phyloP scores from a whole-genome alignment of 2,888 invertebrate genomes.

The Ectemnius continuus region DNA sequence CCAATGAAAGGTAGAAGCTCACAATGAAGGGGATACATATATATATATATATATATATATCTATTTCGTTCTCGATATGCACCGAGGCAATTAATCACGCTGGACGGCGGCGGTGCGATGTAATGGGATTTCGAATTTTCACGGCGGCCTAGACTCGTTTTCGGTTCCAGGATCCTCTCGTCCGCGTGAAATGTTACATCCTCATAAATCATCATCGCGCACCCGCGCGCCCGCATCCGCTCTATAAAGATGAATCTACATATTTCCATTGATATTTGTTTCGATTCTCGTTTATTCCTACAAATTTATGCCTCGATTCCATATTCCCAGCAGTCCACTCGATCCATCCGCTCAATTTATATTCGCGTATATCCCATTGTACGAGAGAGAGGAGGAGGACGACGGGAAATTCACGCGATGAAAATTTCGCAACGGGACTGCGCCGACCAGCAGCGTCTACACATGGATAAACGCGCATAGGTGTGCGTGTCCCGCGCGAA shows the following conservation, averaged over 20 bases:
- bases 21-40: neutral
- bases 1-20: neutral
- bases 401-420: no score
- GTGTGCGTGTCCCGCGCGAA: no score
- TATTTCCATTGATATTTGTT: conserved; percentile 42
- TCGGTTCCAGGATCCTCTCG: conserved; percentile 1
- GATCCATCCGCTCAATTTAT: conserved; percentile 39
- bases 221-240: neutral
- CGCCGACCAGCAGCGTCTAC: no score
- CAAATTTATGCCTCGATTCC: conserved; percentile 45
- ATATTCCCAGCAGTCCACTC: conserved; percentile 29
- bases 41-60: no score
- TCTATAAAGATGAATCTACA: conserved; percentile 27
- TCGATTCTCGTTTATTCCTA: conserved; percentile 33
- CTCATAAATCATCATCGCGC: conserved; percentile 5
- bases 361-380: conserved; percentile 12
- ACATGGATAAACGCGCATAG: no score
- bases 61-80: neutral
- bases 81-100: neutral
- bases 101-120: neutral
- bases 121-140: conserved; percentile 11
- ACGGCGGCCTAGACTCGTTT: conserved; percentile 12
- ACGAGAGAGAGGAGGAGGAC: no score
- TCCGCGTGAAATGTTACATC: neutral
- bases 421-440: no score